These are phyloP conservation scores for Polydesmus complanatus DNA, from an alignment of 2,888 invertebrate species.

Conservation along the genomic window DNA sequence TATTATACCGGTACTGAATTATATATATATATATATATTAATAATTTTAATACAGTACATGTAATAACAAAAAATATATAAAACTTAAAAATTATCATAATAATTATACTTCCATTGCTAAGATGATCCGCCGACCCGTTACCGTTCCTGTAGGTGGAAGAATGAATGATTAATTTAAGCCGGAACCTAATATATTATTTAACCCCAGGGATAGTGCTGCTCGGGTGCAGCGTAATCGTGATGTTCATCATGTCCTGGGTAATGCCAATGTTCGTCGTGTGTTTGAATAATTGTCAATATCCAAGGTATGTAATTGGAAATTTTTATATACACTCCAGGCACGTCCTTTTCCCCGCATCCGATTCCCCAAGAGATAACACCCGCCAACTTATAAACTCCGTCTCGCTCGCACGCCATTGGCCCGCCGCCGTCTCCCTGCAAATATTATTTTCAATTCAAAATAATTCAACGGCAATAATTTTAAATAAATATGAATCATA, in stretches of 20 bases:
- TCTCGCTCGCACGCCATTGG: slow-evolving; percentile 78
- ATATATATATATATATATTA: too few species aligned
- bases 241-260: neutral
- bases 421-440: slow-evolving; percentile 72
- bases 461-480: neutral
- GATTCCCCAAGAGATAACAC: slow-evolving; percentile 86
- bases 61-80: too few species aligned
- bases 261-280: slow-evolving; percentile 1
- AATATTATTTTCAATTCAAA: slow-evolving; percentile 1
- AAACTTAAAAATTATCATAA: too few species aligned
- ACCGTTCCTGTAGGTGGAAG: too few species aligned
- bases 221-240: neutral
- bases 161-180: too few species aligned
- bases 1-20: too few species aligned
- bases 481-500: neutral
- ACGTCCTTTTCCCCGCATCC: slow-evolving; percentile 68
- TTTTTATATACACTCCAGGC: slow-evolving; percentile 79
- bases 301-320: slow-evolving; percentile 79
- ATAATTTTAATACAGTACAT: too few species aligned
- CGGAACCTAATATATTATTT: too few species aligned
- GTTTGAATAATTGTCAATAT: slow-evolving; percentile 34
- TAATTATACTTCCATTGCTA: too few species aligned
- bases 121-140: too few species aligned
- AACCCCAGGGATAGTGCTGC: slow-evolving; percentile 9
- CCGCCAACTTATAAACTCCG: slow-evolving; percentile 52